phyloP scores from a whole-genome alignment of 2,797 vertebrate species.

The Salarias fasciatus region DNA sequence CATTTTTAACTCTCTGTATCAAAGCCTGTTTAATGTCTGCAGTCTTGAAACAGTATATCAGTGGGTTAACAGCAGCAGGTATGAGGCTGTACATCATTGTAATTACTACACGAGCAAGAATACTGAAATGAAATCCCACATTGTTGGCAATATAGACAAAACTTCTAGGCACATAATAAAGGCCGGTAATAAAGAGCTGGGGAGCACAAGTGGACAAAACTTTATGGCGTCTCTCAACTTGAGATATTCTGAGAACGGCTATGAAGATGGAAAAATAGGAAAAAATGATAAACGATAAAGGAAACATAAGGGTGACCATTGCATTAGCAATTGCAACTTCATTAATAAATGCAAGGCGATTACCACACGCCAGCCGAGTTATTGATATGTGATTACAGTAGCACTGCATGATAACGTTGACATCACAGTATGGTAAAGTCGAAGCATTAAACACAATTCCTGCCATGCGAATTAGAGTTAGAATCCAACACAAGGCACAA shows the following conservation, averaged over 20 bases:
- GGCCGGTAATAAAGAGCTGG: conserved; percentile 74
- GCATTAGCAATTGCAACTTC: conserved; percentile 64
- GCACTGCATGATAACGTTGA: conserved; percentile 75
- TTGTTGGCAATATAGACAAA: conserved; percentile 48
- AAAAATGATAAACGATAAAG: conserved; percentile 70
- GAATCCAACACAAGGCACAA: conserved; percentile 55
- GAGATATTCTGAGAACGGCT: conserved; percentile 69
- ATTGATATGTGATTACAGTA: conserved; percentile 79
- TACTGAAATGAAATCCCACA: conserved; percentile 18
- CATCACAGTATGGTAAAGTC: conserved; percentile 70
- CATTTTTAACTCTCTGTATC: conserved; percentile 26
- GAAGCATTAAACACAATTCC: conserved; percentile 51
- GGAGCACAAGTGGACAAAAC: conserved; percentile 72
- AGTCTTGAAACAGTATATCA: conserved; percentile 80
- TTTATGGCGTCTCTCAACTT: conserved; percentile 47
- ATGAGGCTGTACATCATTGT: conserved; percentile 65
- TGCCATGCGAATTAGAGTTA: conserved; percentile 51
- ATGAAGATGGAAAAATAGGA: conserved; percentile 77
- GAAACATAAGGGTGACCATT: conserved; percentile 65
- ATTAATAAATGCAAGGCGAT: conserved; percentile 50
- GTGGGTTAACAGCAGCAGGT: conserved; percentile 75
- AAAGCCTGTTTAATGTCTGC: conserved; percentile 62
- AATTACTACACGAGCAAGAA: conserved; percentile 29
- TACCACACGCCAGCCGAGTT: conserved; percentile 71
- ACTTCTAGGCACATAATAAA: conserved; percentile 72